Base-by-base conservation (phyloP, 2,888 invertebrate genomes). In the Drosophila picticornis region DNA sequence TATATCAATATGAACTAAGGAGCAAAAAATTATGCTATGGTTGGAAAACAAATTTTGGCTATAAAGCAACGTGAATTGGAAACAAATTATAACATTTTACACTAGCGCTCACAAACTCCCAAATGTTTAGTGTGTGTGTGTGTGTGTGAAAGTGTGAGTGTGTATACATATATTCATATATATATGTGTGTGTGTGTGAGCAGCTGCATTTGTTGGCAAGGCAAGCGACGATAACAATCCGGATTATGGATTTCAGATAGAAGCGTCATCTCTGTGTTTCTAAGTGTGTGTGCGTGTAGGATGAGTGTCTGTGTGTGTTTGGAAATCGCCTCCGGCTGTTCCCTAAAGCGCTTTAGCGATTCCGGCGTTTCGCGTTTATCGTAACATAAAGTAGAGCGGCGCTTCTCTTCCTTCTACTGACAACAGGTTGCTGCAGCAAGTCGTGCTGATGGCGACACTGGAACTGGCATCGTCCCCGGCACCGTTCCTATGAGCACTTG, bases 401-500 rank as follows among this genome's bases (percentile, higher is more conserved):
- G 57, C 53, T 69, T 51, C 55, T 19, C 51, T 38, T 66, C 53
- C 52, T 19, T 57, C 34, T 60, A 59, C 60, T 61, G 31, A 56
- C 62, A 25, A 56, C 62, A 25, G 52, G 40, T 46, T 59, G 63
- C 61, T 25, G 46, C 46, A 46, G 46, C 25, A 64, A 36, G 19
- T 66, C 58, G 60, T 67, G 67, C 34, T 62, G 50, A 66, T 66
- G 71, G 51, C 68, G 55, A 22, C 69, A 34, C 56, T 63, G 58
- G 36, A 51, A 62, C 40, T 53, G 60, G 46, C 71, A 65, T 46
- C 52, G 67, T 48, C 46, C 34, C 65, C 62, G 62, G 43, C 40
- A 77, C 81, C 72, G 76, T 77, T 90, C 83, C 92, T 93, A 93
- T 92, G 93, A 93, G 80, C 95, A 95, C 92, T 95, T 95, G 79